A percentile compares a stretch with the other conserved stretches of the same genome.
Conservation (phyloP, 2,113 vertebrate species). For the Sinocyclocheilus maitianheensis region DNA sequence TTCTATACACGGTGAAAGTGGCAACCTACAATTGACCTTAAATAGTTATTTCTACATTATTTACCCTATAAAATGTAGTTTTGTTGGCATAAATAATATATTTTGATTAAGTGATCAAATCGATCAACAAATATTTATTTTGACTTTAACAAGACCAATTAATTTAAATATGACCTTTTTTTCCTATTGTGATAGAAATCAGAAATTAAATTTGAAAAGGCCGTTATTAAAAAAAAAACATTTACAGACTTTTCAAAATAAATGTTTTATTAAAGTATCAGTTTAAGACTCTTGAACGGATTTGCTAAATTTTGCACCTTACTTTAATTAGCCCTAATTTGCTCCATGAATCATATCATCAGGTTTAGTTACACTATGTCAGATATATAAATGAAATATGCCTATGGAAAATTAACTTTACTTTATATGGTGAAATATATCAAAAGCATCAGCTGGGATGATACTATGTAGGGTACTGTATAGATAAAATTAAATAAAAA, state of each 20-base stretch:
- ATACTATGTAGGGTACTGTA: neutral
- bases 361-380: neutral
- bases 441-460: neutral
- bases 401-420: neutral
- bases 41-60: neutral
- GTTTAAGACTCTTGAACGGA: neutral
- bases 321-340: neutral
- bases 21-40: neutral
- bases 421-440: neutral
- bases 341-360: neutral
- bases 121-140: too few species aligned
- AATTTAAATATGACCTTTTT: too few species aligned
- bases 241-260: too few species aligned
- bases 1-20: neutral
- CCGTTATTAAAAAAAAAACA: neutral
- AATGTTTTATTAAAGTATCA: neutral
- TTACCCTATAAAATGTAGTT: neutral
- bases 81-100: too few species aligned
- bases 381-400: neutral
- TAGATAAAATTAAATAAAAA: too few species aligned
- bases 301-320: neutral
- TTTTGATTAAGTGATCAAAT: too few species aligned
- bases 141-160: too few species aligned
- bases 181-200: too few species aligned
- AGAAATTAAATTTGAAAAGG: too few species aligned